These are phyloP conservation scores for Ooceraea biroi DNA, from an alignment of 1,140 invertebrate genomes.

Conservation along the genomic window DNA sequence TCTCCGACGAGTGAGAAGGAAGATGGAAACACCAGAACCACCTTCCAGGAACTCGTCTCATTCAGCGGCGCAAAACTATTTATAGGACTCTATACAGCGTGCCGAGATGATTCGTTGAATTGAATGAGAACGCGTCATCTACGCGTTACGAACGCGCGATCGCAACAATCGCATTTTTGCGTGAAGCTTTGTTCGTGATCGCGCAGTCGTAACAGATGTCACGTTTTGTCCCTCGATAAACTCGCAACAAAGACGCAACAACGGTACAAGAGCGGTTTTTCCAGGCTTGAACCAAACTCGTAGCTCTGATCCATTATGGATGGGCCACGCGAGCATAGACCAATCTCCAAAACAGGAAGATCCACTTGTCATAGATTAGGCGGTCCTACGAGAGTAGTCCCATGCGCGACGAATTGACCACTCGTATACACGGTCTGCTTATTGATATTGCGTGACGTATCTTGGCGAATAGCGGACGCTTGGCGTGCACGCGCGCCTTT, in stretches of 20 bases:
- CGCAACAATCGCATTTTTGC: slow-evolving; percentile 46
- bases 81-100: slow-evolving; percentile 67
- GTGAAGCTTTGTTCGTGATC: too few species aligned
- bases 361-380: slow-evolving; percentile 82
- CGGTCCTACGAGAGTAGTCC: slow-evolving; percentile 52
- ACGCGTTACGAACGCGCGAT: slow-evolving; percentile 45
- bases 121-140: slow-evolving; percentile 64
- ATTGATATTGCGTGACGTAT: slow-evolving; percentile 37
- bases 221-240: slow-evolving; percentile 67
- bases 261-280: slow-evolving; percentile 1
- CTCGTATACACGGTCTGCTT: slow-evolving; percentile 51
- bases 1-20: slow-evolving; percentile 23
- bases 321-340: slow-evolving; percentile 47
- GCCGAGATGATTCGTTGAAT: slow-evolving; percentile 55
- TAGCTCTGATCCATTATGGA: too few species aligned
- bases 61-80: slow-evolving; percentile 66
- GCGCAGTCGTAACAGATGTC: too few species aligned
- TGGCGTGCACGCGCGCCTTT: slow-evolving; percentile 27
- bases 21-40: slow-evolving; percentile 31
- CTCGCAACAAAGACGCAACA: slow-evolving; percentile 64
- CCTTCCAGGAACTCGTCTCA: slow-evolving; percentile 69
- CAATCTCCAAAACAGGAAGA: slow-evolving; percentile 79
- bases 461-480: slow-evolving; percentile 55
- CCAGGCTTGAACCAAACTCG: slow-evolving; percentile 34
- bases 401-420: slow-evolving; percentile 7